Evolutionary conservation across 2,113 vertebrate genomes (phyloP), one percentile per base, ranked within the genome.

Genomic region (Brachypodius melanocephalos): DNA sequence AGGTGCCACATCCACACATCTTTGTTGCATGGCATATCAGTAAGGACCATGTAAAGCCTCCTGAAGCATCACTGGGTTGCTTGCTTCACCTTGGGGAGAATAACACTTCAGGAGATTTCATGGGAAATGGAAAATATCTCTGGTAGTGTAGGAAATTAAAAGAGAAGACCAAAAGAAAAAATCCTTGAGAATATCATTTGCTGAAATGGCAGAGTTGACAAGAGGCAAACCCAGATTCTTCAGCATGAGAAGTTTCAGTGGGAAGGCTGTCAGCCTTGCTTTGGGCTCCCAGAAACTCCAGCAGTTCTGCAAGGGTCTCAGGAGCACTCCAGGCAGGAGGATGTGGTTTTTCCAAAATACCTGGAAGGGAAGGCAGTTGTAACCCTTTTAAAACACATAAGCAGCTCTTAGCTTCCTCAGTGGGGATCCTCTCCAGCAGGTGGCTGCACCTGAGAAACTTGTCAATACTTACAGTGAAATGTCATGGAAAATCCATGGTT

Each of bases 1-100:
- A 40, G 26, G 55, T 4, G 1, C 34, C 29, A 61, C 1, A 0
- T 48, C 34, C 68, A 66, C 43, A 40, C 0, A 0, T 28, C 24
- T 10, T 10, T 17, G 8, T 55, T 15, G 24, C 40, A 14, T 14
- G 38, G 66, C 25, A 45, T 58, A 24, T 15, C 42, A 45, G 19
- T 7, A n/a, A 94, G 55, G 22, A 14, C 22, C 14, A 40, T 2
- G 5, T 57, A 55, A 61, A 77, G 5, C 25, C 38, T 74, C 38
- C 74, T 71, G 28, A 77, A 73, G 29, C 26, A 43, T 36, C 61
- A 26, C 13, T 49, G 52, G 11, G 5, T 14, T 43, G 25, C 46
- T 49, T 75, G 19, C 8, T 34, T 31, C 26, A 29, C 16, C 5
- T 19, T 62, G 65, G 16, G 21, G 17, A 77, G 6, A 57, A 38